These are phyloP conservation scores for Oscheius sp. DNA, from an alignment of 2,888 invertebrate genomes.

Conservation along the genomic window DNA sequence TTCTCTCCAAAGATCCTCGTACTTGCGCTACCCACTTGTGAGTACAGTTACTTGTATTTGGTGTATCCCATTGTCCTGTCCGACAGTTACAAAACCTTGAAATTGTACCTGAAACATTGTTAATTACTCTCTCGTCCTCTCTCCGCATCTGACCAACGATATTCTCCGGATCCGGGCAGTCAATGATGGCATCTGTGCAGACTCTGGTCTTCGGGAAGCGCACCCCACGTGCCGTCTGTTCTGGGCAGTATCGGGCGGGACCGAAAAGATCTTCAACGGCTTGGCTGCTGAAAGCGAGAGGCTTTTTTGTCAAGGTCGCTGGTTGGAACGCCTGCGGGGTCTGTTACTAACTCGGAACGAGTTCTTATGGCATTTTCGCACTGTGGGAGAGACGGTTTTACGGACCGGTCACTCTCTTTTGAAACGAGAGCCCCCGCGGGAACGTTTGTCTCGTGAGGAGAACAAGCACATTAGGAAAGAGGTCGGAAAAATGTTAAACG, in stretches of 20 bases:
- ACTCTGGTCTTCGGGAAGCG: slow-evolving; percentile 51
- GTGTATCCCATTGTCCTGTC: slow-evolving; percentile 53
- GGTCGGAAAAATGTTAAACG: no score
- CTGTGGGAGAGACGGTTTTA: not conserved
- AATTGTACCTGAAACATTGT: slow-evolving; percentile 44
- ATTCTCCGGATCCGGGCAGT: slow-evolving; percentile 56
- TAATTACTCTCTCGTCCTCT: not conserved
- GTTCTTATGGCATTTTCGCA: slow-evolving; percentile 2
- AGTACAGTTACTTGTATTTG: slow-evolving; percentile 59
- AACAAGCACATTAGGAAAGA: no score
- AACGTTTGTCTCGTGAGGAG: not conserved
- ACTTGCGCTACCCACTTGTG: slow-evolving; percentile 56
- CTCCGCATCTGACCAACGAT: slow-evolving; percentile 46
- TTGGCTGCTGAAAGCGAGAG: slow-evolving; percentile 1
- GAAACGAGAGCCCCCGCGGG: not conserved
- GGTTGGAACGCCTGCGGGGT: slow-evolving; percentile 20
- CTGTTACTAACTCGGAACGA: not conserved
- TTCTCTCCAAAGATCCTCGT: slow-evolving; percentile 42
- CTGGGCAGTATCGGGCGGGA: slow-evolving; percentile 38
- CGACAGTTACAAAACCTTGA: slow-evolving; percentile 59
- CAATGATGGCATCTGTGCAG: slow-evolving; percentile 50
- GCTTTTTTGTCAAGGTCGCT: not conserved
- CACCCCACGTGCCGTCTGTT: slow-evolving; percentile 41
- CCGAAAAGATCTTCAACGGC: slow-evolving; percentile 39
- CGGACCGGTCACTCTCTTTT: slow-evolving; percentile 22